Percentiles rank a stretch among this genome's conserved stretches.
These are phyloP conservation scores for Lasioglossum pauxillum DNA, from an alignment of 2,888 invertebrate species.

Conservation along the genomic window DNA sequence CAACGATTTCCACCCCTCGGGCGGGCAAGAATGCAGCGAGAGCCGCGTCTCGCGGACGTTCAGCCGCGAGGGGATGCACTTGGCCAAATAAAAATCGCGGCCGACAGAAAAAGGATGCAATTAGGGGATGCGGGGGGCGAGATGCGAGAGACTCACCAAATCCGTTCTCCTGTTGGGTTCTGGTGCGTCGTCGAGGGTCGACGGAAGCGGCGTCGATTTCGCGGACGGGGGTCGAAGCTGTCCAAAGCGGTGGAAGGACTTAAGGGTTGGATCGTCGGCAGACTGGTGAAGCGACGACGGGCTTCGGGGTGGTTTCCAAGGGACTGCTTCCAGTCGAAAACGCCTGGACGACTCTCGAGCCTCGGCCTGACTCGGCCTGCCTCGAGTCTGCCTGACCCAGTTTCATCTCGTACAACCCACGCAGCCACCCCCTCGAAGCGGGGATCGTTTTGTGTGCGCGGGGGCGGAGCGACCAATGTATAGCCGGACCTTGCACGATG, in stretches of 20 bases:
- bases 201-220: conserved; percentile 11
- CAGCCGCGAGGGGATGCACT: neutral
- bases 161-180: conserved; percentile 17
- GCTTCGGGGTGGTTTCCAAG: conserved; percentile 83
- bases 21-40: neutral
- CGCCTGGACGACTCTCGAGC: conserved; percentile 74
- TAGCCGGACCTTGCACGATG: conserved; percentile 41
- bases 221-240: conserved; percentile 41
- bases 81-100: neutral
- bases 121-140: neutral
- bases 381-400: conserved; percentile 79
- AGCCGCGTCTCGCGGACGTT: neutral
- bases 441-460: conserved; percentile 73
- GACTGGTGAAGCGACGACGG: conserved; percentile 69
- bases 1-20: neutral
- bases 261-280: conserved; percentile 60
- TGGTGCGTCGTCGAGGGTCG: conserved; percentile 4
- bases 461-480: conserved; percentile 66
- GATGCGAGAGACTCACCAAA: conserved; percentile 42
- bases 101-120: neutral
- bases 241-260: conserved; percentile 33
- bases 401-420: conserved; percentile 73
- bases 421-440: conserved; percentile 59
- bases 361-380: conserved; percentile 74
- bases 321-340: conserved; percentile 77